Evolutionary conservation across 1,140 invertebrate species (phyloP).

Genomic region (Heliconius melpomene): DNA sequence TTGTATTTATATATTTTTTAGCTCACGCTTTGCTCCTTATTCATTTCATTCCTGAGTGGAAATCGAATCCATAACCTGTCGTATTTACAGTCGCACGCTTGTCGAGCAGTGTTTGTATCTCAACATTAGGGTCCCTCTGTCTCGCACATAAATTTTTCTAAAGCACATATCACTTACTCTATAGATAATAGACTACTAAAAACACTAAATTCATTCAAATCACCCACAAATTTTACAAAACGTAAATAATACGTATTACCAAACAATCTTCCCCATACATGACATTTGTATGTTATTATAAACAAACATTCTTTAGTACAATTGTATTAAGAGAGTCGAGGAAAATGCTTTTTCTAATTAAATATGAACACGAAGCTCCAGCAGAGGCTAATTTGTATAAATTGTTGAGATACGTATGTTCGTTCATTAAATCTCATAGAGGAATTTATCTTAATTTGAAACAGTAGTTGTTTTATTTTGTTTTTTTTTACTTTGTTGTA

Average conservation of each 20-base stretch:
- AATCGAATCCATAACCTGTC: not conserved
- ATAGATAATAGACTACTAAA: too few species aligned
- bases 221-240: too few species aligned
- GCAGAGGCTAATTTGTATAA: conserved; percentile 6
- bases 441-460: not conserved
- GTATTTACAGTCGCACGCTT: too few species aligned
- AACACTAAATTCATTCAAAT: too few species aligned
- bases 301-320: conserved; percentile 1
- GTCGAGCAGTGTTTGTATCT: too few species aligned
- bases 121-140: too few species aligned
- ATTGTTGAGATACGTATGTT: conserved; percentile 2
- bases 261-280: not conserved
- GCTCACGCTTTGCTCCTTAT: too few species aligned
- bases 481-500: not conserved
- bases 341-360: conserved; percentile 10
- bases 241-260: not conserved
- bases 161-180: too few species aligned
- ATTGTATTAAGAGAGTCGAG: conserved; percentile 7
- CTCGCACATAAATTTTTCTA: too few species aligned
- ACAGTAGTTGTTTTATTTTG: not conserved
- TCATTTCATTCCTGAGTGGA: not conserved
- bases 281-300: not conserved
- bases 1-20: too few species aligned
- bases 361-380: conserved; percentile 6
- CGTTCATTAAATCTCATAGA: conserved; percentile 2